Conservation (phyloP, 2,797 vertebrate genomes). For the Pelobates cultripes region DNA sequence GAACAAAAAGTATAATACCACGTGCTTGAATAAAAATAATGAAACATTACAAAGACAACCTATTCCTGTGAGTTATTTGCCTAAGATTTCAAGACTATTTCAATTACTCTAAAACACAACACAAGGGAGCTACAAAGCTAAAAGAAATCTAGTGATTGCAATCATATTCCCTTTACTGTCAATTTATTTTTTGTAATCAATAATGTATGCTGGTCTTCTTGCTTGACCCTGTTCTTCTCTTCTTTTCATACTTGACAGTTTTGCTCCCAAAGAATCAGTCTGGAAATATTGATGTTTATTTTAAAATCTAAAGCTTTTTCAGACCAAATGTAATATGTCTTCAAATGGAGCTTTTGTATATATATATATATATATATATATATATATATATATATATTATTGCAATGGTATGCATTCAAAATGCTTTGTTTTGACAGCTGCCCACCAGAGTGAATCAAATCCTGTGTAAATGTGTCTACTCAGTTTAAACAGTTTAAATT, state of each 20-base stretch:
- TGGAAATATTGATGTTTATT: constrained; percentile 14
- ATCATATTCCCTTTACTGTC: constrained; percentile 35
- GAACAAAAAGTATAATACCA: too few species aligned
- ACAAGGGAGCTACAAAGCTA: constrained; percentile 1
- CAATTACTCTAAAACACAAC: constrained; percentile 2
- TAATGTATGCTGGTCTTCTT: constrained; percentile 6
- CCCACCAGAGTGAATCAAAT: too few species aligned
- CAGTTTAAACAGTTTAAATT: too few species aligned
- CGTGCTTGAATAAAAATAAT: too few species aligned
- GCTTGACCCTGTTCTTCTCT: constrained; percentile 15
- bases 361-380: too few species aligned
- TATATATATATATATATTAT: too few species aligned
- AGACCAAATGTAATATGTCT: not conserved
- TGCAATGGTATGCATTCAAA: too few species aligned
- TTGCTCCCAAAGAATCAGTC: not conserved
- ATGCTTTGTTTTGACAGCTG: too few species aligned
- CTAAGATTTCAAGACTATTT: not conserved
- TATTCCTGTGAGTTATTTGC: not conserved
- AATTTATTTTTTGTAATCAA: constrained; percentile 38
- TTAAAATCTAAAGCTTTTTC: constrained; percentile 10
- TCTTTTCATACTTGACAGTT: constrained; percentile 13
- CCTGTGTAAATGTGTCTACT: too few species aligned
- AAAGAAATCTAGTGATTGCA: constrained; percentile 15
- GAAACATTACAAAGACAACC: too few species aligned
- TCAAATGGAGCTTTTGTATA: not conserved